Base-by-base conservation (phyloP, 2,113 vertebrate genomes). In the Speoplatyrhinus poulsoni region DNA sequence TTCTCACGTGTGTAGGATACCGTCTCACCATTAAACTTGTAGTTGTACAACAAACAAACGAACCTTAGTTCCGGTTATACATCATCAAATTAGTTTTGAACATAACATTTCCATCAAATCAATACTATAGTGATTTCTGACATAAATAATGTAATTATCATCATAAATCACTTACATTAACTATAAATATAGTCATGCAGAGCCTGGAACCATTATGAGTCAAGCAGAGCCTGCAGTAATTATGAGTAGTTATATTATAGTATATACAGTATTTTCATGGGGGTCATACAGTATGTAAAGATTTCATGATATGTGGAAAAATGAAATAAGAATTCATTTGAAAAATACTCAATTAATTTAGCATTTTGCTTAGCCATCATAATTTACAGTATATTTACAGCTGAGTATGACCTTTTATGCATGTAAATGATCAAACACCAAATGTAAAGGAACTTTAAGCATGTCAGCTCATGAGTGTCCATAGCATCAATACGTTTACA, bases 171-270 rank as follows among this genome's bases (percentile, higher is more conserved):
- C n/a, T n/a, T n/a, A n/a, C n/a, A 77, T 73, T 77, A 19, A 26
- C 26, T 84, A 84, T 86, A 81, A 89, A 90, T 85, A 81, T 68
- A 89, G 69, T 80, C 64, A 81, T 73, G 69, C 63, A 69, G 46
- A 41, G 52, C 78, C 82, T 59, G 12, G 63, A 13, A 62, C 82
- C 69, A 77, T 90, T 91, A 83, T 69, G 78, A 76, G 73, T 62
- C 19, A 19, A 19, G 19, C 19, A 73, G 71, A 41, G 52, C 78
- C 82, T 59, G 12, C 61, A 13, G 62, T 82, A 68, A 77, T 90
- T 91, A 83, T 69, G 77, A 76, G 73, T 62, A 67, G 63, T 19
- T 69, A 62, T 85, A 41, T 85, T 77, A 58, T 55, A 67, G 53
- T 59, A 49, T 69, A 49, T 58, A 26, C 26, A 26, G 26, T 26